Percentiles rank a stretch among this genome's conserved stretches.
Conservation (phyloP, 2,888 invertebrate species). For the Euplexia lucipara region DNA sequence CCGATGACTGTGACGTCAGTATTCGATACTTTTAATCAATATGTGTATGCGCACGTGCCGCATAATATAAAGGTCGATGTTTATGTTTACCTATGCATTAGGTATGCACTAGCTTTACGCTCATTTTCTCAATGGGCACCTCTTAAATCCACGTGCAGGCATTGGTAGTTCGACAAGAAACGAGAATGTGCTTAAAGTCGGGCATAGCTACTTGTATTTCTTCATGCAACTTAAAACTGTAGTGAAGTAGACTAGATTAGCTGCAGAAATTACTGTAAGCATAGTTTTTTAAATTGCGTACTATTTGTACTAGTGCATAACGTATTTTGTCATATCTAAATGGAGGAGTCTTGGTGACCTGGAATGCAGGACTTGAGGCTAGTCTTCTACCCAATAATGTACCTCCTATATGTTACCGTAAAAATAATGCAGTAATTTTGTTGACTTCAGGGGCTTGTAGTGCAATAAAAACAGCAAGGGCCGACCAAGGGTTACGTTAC, state of each 20-base stretch:
- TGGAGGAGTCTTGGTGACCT: too few species aligned
- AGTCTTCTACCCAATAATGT: too few species aligned
- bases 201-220: background rate
- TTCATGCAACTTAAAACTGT: background rate
- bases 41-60: conserved; percentile 49
- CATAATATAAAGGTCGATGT: conserved; percentile 37
- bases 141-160: conserved; percentile 39
- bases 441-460: too few species aligned
- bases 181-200: conserved; percentile 20
- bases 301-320: too few species aligned
- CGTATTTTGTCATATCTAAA: too few species aligned
- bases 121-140: conserved; percentile 42
- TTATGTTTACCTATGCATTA: conserved; percentile 54
- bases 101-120: conserved; percentile 45
- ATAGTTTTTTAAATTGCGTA: too few species aligned
- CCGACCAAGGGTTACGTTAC: too few species aligned
- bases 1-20: conserved; percentile 49
- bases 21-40: conserved; percentile 54
- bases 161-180: conserved; percentile 9
- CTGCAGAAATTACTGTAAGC: background rate
- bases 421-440: too few species aligned
- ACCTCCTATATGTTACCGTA: too few species aligned
- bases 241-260: conserved; percentile 6
- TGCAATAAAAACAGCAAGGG: too few species aligned
- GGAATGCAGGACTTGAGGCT: too few species aligned